Evolutionary conservation across 2,113 vertebrate species (phyloP).

Genomic region (Hassar affinis): DNA sequence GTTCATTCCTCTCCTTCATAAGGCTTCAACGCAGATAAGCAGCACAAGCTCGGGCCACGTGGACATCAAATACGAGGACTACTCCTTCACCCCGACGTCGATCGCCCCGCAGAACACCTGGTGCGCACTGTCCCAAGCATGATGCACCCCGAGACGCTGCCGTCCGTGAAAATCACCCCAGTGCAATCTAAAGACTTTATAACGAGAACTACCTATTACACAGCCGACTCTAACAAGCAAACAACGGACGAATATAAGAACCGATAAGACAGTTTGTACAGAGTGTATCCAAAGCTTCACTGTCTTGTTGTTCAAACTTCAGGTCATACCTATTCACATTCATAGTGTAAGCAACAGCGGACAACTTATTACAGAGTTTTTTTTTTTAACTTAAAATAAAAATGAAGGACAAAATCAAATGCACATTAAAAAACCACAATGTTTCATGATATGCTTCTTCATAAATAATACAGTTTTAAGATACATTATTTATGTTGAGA

Average conservation of each 20-base stretch:
- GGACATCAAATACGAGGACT: slow-evolving; percentile 93
- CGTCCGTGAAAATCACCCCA: slow-evolving; percentile 35
- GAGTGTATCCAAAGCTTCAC: slow-evolving; percentile 9
- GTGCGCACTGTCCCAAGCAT: slow-evolving; percentile 89
- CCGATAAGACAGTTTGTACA: slow-evolving; percentile 25
- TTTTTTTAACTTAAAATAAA: slow-evolving; percentile 20
- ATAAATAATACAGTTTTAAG: slow-evolving; percentile 72
- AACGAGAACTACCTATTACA: slow-evolving; percentile 59
- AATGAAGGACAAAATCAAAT: slow-evolving; percentile 17
- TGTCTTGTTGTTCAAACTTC: slow-evolving; percentile 1
- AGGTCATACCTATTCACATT: slow-evolving; percentile 16
- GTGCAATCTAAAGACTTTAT: slow-evolving; percentile 45
- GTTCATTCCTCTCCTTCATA: slow-evolving; percentile 8
- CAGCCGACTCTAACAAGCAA: slow-evolving; percentile 23
- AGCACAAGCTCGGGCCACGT: slow-evolving; percentile 69
- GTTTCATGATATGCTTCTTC: slow-evolving; percentile 63
- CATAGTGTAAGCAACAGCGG: slow-evolving; percentile 8
- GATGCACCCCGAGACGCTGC: slow-evolving; percentile 49
- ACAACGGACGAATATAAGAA: slow-evolving; percentile 35
- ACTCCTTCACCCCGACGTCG: slow-evolving; percentile 73
- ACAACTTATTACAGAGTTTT: slow-evolving; percentile 3
- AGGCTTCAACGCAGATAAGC: slow-evolving; percentile 74
- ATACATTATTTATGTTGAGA: slow-evolving; percentile 78
- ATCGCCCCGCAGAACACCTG: slow-evolving; percentile 84
- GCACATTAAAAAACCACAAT: slow-evolving; percentile 24